These are phyloP conservation scores for Hedya salicella DNA, from an alignment of 2,888 invertebrate genomes.

Conservation along the genomic window DNA sequence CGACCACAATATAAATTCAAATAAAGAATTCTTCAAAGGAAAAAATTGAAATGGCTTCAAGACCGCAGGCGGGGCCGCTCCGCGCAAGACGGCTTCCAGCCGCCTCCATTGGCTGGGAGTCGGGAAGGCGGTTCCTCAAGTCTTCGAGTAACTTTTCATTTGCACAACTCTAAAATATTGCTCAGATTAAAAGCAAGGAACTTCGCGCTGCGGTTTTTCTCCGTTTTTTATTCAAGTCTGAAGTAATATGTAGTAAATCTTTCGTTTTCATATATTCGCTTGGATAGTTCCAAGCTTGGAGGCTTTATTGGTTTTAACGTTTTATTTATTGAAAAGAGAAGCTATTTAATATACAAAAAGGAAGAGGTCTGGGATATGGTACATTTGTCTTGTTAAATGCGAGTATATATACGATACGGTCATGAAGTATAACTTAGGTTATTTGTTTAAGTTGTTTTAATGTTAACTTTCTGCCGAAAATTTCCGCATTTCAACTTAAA, in stretches of 20 bases:
- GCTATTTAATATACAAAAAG: neutral
- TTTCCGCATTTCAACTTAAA: too few species aligned
- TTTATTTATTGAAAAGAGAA: neutral
- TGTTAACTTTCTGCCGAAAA: too few species aligned
- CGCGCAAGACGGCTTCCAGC: constrained; percentile 80
- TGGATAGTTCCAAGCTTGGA: constrained; percentile 10
- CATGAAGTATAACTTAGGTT: too few species aligned
- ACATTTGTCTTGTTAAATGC: too few species aligned
- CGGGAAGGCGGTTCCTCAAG: constrained; percentile 74
- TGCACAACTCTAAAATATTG: constrained; percentile 82
- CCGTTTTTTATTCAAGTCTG: constrained; percentile 60
- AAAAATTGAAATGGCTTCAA: constrained; percentile 79
- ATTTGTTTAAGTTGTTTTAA: too few species aligned
- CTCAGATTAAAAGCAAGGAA: constrained; percentile 78
- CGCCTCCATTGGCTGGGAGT: constrained; percentile 80
- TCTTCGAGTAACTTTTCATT: constrained; percentile 83
- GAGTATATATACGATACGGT: too few species aligned
- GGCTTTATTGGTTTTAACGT: constrained; percentile 3
- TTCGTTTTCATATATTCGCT: constrained; percentile 30
- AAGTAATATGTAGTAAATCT: constrained; percentile 60
- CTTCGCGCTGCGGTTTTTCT: constrained; percentile 75
- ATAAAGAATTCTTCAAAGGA: constrained; percentile 81
- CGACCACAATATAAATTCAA: constrained; percentile 71
- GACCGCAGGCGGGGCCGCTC: constrained; percentile 79
- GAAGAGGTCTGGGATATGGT: neutral